Base-by-base conservation (phyloP, 2,888 invertebrate genomes). In the Allophyes oxyacanthae region DNA sequence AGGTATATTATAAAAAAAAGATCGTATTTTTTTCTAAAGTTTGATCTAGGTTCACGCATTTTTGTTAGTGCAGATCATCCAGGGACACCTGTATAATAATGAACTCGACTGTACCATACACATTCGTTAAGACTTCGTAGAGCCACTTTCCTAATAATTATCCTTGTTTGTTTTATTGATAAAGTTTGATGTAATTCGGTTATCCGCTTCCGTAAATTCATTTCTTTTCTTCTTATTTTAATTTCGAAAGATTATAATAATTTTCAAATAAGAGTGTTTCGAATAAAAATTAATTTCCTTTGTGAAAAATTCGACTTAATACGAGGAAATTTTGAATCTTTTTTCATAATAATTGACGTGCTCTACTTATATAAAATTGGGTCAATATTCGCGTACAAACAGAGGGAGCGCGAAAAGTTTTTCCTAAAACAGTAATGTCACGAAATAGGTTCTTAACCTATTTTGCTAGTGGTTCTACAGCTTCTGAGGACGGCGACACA, bases 341-440 rank as follows among this genome's bases (percentile, higher is more conserved):
- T 46, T 55, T 46, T 33, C 51, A 25, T 50, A 48, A 50, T 70
- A 67, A 76, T 72, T 61, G 64, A 69, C 72, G 53, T 58, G 65
- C 44, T 64, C 59, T 71, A 74, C 69, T 66, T 66, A 53, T 42
- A 54, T 54, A 59, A 64, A 82, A 81, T 72, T 75, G 60, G 79
- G 82, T 79, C 79, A 82, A 77, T 76, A 75, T 69, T 71, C 65
- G 54, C 61, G 70, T 61, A 75, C 67, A 76, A 75, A 81, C 63
- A 68, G 56, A 69, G 64, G 64, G 68, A 68, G 64, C 64, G 60
- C 51, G 60, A 72, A 79, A 72, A 78, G 72, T 76, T 78, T 74
- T 72, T 74, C 69, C 71, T 62, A 71, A 79, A 80, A 75, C 64
- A 66, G 72, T 78, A 72, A 79, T 75, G 71, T 61, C 71, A 57